These are phyloP conservation scores for Pipa parva DNA, from an alignment of 2,113 vertebrate species.

Conservation along the genomic window DNA sequence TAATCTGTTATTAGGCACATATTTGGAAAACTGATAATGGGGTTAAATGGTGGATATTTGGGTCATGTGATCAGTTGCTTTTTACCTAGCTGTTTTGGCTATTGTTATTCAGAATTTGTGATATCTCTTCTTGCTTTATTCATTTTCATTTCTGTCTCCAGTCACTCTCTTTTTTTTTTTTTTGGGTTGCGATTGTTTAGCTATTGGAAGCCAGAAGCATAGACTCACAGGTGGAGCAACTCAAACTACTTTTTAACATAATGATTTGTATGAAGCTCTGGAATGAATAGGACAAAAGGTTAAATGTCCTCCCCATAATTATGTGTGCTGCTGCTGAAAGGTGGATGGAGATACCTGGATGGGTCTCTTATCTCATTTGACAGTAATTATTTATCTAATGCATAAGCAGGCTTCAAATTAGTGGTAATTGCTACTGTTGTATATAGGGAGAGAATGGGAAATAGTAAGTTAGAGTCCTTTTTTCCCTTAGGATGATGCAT, in stretches of 20 bases:
- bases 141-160: too few species aligned
- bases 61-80: too few species aligned
- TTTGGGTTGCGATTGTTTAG: too few species aligned
- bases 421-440: slow-evolving; percentile 39
- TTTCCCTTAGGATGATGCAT: too few species aligned
- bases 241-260: slow-evolving; percentile 10
- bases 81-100: too few species aligned
- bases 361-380: slow-evolving; percentile 35
- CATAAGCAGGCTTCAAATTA: slow-evolving; percentile 31
- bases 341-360: slow-evolving; percentile 16
- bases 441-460: slow-evolving; percentile 12
- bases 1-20: too few species aligned
- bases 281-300: slow-evolving; percentile 30
- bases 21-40: too few species aligned
- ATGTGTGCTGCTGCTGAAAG: slow-evolving; percentile 30
- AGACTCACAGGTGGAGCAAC: not conserved
- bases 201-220: not conserved
- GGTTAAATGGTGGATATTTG: too few species aligned
- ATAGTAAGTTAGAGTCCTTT: slow-evolving; percentile 13
- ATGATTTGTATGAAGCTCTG: slow-evolving; percentile 20
- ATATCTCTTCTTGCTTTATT: too few species aligned
- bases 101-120: too few species aligned
- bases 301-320: slow-evolving; percentile 34
- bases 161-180: too few species aligned
- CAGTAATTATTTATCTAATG: slow-evolving; percentile 36